Evolutionary conservation across 92 coral and sea anemone species (phyloP).

Genomic region (Parazoanthus swiftii): DNA sequence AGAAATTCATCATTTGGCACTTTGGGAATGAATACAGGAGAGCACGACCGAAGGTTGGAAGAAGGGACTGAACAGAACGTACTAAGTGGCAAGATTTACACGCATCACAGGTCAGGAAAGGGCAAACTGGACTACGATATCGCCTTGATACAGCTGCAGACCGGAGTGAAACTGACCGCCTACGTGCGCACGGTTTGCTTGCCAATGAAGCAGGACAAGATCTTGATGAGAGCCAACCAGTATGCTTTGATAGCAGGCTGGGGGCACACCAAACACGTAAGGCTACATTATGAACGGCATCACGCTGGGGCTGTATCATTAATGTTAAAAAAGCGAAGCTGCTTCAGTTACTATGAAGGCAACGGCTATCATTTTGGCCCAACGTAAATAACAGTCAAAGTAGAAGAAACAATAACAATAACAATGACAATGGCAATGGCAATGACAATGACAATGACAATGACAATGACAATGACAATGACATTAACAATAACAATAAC

Average conservation of each 20-base stretch:
- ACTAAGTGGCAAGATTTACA: constrained; percentile 55
- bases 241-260: constrained; percentile 84
- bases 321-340: too few species aligned
- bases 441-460: too few species aligned
- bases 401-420: too few species aligned
- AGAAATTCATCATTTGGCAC: not conserved
- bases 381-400: too few species aligned
- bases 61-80: constrained; percentile 91
- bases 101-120: constrained; percentile 53
- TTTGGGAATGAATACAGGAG: constrained; percentile 57
- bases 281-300: not conserved
- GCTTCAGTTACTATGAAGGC: too few species aligned
- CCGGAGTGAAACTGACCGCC: constrained; percentile 72
- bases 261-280: constrained; percentile 81
- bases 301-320: not conserved
- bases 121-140: constrained; percentile 66
- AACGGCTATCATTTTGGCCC: too few species aligned
- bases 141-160: constrained; percentile 66
- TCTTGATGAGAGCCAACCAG: constrained; percentile 70
- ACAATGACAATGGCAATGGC: too few species aligned
- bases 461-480: too few species aligned
- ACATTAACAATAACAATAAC: too few species aligned
- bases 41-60: constrained; percentile 69
- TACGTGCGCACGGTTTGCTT: constrained; percentile 86
- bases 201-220: constrained; percentile 54